These are phyloP conservation scores for Papilio aristodemus DNA, from an alignment of 1,140 invertebrate genomes.

Conservation along the genomic window DNA sequence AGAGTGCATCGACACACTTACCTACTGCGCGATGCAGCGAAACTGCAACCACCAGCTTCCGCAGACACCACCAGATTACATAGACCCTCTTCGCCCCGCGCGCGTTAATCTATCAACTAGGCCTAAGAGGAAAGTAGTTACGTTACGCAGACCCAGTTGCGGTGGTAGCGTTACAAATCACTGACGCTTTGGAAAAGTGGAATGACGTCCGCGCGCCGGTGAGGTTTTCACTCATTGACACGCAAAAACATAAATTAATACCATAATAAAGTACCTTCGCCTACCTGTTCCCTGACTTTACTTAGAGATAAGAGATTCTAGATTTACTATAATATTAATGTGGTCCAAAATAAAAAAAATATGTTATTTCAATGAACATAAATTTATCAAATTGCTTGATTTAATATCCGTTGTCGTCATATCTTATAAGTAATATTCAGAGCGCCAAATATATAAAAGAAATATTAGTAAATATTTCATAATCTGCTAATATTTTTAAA, in stretches of 20 bases:
- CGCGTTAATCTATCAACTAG: slow-evolving; percentile 29
- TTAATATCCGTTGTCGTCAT: no score
- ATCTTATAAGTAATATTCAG: no score
- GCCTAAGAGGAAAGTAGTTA: slow-evolving; percentile 38
- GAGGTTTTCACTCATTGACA: slow-evolving; percentile 74
- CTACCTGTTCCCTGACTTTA: neutral
- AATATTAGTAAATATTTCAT: no score
- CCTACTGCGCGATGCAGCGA: slow-evolving; percentile 72
- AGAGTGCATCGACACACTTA: slow-evolving; percentile 77
- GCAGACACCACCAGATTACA: slow-evolving; percentile 55
- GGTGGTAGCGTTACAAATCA: slow-evolving; percentile 59
- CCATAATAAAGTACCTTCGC: slow-evolving; percentile 8
- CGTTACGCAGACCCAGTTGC: slow-evolving; percentile 49
- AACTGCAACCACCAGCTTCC: slow-evolving; percentile 68
- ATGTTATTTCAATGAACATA: no score
- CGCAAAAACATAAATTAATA: slow-evolving; percentile 58
- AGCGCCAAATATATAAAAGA: no score
- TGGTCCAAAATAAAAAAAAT: neutral
- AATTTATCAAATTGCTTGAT: no score
- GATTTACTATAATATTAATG: neutral
- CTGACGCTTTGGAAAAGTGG: slow-evolving; percentile 76
- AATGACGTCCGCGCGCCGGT: slow-evolving; percentile 72
- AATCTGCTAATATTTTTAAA: no score
- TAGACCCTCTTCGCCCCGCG: slow-evolving; percentile 47
- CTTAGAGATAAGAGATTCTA: slow-evolving; percentile 7